Conservation (phyloP, 2,888 invertebrate genomes). For the Eulithis prunata region DNA sequence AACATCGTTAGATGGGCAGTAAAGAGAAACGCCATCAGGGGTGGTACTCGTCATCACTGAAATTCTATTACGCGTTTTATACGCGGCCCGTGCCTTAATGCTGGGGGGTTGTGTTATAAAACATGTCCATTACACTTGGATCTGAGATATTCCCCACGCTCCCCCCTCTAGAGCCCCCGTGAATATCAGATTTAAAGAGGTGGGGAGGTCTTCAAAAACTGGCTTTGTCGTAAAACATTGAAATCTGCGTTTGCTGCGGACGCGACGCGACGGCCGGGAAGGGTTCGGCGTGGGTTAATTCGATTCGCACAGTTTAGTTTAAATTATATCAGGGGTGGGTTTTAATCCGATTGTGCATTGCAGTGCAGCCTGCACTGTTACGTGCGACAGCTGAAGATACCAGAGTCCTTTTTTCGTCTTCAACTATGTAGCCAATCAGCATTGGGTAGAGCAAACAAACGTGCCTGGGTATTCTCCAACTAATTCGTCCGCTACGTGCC, state of each 20-base stretch:
- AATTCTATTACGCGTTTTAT: constrained; percentile 83
- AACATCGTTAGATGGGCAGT: constrained; percentile 77
- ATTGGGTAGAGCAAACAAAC: constrained; percentile 52
- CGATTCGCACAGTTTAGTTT: constrained; percentile 80
- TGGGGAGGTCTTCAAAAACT: constrained; percentile 51
- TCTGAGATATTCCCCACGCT: constrained; percentile 60
- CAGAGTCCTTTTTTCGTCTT: constrained; percentile 1
- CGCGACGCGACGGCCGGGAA: constrained; percentile 39
- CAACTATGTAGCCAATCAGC: constrained; percentile 25
- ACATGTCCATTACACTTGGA: constrained; percentile 72
- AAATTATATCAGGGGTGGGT: constrained; percentile 74
- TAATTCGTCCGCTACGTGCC: constrained; percentile 55
- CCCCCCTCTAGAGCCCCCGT: constrained; percentile 47
- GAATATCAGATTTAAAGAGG: constrained; percentile 49
- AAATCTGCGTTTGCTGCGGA: constrained; percentile 66
- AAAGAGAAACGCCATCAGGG: constrained; percentile 59
- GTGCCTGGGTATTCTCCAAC: constrained; percentile 48
- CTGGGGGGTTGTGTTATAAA: constrained; percentile 71
- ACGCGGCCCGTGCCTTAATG: constrained; percentile 74
- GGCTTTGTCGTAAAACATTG: constrained; percentile 66
- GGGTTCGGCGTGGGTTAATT: constrained; percentile 63
- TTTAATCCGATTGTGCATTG: constrained; percentile 55
- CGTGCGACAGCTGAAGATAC: constrained; percentile 41
- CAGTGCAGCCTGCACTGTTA: constrained; percentile 36
- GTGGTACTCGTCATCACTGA: constrained; percentile 71